phyloP scores from a whole-genome alignment of 2,888 invertebrate species.

The Sthenelais limicola region DNA sequence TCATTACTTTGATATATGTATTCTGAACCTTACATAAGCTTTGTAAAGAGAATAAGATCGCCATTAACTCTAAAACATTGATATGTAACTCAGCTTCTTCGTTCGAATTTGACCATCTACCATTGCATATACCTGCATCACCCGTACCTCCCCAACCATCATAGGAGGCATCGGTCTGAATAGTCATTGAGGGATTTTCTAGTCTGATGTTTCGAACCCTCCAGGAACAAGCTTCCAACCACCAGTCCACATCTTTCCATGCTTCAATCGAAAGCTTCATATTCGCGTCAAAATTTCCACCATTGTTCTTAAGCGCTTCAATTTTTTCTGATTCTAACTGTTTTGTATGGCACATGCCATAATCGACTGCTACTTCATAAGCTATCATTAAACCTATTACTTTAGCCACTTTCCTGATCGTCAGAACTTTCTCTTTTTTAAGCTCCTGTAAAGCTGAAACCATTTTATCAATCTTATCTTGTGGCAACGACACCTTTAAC shows the following conservation, averaged over 20 bases:
- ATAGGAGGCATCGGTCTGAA: conserved; percentile 1
- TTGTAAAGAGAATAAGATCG: background rate
- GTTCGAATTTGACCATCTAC: background rate
- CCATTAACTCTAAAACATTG: conserved; percentile 15
- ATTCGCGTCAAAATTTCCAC: background rate
- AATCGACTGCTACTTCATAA: background rate
- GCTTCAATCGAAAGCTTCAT: background rate
- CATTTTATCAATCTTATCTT: background rate
- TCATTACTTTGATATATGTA: background rate
- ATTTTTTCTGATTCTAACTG: background rate
- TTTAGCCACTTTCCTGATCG: background rate
- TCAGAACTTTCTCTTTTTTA: background rate
- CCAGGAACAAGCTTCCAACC: background rate
- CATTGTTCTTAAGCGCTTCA: background rate
- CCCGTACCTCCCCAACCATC: conserved; percentile 10
- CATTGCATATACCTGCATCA: background rate
- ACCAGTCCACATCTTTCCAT: background rate
- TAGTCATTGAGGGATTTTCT: background rate
- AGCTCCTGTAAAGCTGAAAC: background rate
- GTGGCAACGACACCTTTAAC: background rate
- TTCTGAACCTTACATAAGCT: background rate
- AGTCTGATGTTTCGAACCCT: background rate
- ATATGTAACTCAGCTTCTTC: conserved; percentile 1
- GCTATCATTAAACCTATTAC: background rate
- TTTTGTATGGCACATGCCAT: background rate